Percentiles rank a stretch among this genome's conserved stretches.
Conservation (phyloP, 2,888 invertebrate species). For the Tuta absoluta region DNA sequence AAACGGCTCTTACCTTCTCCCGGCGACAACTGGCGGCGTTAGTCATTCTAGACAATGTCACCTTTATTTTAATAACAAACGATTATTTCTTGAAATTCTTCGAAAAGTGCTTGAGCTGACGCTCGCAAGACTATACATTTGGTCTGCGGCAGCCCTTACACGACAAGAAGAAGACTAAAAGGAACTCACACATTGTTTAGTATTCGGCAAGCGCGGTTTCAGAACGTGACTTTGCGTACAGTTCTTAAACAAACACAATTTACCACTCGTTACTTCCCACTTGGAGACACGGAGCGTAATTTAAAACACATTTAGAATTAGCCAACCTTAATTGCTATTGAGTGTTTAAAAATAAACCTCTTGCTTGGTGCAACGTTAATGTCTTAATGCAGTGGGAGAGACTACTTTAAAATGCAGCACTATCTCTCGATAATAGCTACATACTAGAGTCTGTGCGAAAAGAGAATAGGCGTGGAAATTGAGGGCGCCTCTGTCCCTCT, state of each 20-base stretch:
- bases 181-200: slow-evolving; percentile 11
- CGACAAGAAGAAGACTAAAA: background rate
- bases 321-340: background rate
- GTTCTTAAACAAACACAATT: slow-evolving; percentile 17
- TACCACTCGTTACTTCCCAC: slow-evolving; percentile 17
- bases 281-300: slow-evolving; percentile 15
- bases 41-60: no score
- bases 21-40: no score
- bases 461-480: no score
- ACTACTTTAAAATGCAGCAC: background rate
- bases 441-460: no score
- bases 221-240: slow-evolving; percentile 18
- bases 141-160: no score
- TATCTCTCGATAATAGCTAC: no score
- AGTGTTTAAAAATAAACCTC: slow-evolving; percentile 16
- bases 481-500: no score
- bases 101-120: no score
- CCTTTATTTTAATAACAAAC: no score
- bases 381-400: background rate
- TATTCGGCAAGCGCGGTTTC: background rate
- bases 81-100: no score
- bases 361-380: background rate
- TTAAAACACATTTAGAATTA: slow-evolving; percentile 13
- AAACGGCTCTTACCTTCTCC: no score
- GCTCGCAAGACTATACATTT: no score